A percentile compares a stretch with the other conserved stretches of the same genome.
Evolutionary conservation across 2,888 invertebrate species (phyloP).

Genomic region (Helobdella robusta): DNA sequence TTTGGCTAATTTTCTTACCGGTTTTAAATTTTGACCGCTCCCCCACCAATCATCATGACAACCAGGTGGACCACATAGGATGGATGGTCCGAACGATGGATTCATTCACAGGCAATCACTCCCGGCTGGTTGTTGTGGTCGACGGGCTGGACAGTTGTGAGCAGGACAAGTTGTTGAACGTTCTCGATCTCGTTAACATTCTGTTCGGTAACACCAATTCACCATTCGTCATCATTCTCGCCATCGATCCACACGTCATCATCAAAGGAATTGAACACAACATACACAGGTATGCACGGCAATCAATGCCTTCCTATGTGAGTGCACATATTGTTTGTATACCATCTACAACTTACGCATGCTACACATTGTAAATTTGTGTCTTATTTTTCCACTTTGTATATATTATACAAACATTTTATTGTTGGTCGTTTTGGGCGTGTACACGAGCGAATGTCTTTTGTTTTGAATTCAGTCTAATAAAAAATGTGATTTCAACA

Average conservation of each 20-base stretch:
- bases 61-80: constrained; percentile 66
- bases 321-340: no score
- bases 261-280: constrained; percentile 64
- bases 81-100: constrained; percentile 80
- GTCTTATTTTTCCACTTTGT: no score
- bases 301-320: no score
- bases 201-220: constrained; percentile 84
- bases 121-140: constrained; percentile 83
- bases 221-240: constrained; percentile 88
- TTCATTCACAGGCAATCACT: constrained; percentile 79
- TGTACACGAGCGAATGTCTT: no score
- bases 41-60: background rate
- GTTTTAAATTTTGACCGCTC: no score
- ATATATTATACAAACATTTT: no score
- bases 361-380: no score
- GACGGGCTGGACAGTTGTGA: constrained; percentile 97
- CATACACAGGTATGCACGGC: constrained; percentile 35
- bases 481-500: background rate
- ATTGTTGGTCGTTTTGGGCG: no score
- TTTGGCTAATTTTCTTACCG: no score
- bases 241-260: constrained; percentile 96
- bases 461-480: no score
- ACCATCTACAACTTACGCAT: no score
- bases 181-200: constrained; percentile 87
- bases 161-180: constrained; percentile 79